Evolutionary conservation across 2,113 vertebrate genomes (phyloP), one percentile per base, ranked within the genome.

Genomic region (Gambusia holbrooki): DNA sequence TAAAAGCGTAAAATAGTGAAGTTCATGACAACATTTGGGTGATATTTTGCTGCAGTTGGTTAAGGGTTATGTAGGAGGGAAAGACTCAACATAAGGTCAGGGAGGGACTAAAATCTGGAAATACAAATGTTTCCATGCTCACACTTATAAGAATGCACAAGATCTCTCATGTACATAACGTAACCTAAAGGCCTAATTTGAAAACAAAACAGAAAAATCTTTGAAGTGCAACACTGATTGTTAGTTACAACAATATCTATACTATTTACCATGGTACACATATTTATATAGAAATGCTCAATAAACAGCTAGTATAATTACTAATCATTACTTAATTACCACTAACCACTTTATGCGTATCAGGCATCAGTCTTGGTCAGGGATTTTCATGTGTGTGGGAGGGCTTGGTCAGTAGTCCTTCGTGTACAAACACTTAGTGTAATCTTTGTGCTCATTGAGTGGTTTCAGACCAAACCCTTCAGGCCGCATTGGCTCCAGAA

Each of bases 401-500:
- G 65, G 68, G 12, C 58, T 17, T 32, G 62, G 74, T 35, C 35
- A 22, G 66, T 51, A 37, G 62, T 66, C 62, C 84, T 80, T 80
- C 66, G 77, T 87, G 75, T 78, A 62, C 64, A n/a, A 90, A 87
- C 85, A 77, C 83, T 89, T 87, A 84, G 86, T 75, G 32, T 81
- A 80, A 89, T 89, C 86, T 84, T 79, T 77, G 68, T 22, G 75
- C 87, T 84, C 73, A 62, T 71, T 78, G 79, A 82, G 91, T 77
- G 92, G 91, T 93, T 89, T 80, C 80, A 83, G 84, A 84, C 73
- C 83, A 73, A 86, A 90, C 78, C 90, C 83, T 79, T 81, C 78
- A 70, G 87, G 90, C 89, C 88, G 10, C 90, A 70, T 72, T 91
- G 89, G 88, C 88, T 87, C 67, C 84, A 82, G 89, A 89, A 89